Base-by-base conservation (phyloP, 1,140 invertebrate genomes). In the Apocrypta bakeri region DNA sequence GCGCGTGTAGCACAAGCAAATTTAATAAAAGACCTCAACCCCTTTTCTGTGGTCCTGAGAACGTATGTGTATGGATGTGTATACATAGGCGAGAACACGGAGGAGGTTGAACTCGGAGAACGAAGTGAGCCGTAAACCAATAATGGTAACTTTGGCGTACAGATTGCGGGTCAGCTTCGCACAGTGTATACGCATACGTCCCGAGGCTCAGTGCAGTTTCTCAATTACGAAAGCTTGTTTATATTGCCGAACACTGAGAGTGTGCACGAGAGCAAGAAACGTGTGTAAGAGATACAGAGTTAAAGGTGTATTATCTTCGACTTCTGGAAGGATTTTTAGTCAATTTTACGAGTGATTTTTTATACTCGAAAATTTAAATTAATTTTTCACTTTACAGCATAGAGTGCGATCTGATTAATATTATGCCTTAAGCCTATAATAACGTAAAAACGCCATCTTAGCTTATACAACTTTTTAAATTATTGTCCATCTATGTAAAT, bases 201-300 rank as follows among this genome's bases (percentile, higher is more conserved):
- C 37, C 27, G 27, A 31, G 40, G 24, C 71, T 40, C n/a, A 73
- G 24, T 11, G 40, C 24, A 79, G 40, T 79, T 79, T 79, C 63
- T 66, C 75, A 78, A 68, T 78, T 66, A 42, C 37, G 40, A 48
- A 78, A 68, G 63, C 63, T 78, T 78, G 24, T 78, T 78, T 78
- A 42, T 24, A 56, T 56, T 56, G 48, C 2, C 48, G 12, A 17
- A 7, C 48, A 56, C 17, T 56, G 48, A 3, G 48, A 21, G 48
- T 7, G 17, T 56, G 2, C 56, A 74, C 42, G n/a, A 24, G n/a
- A 29, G 6, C 56, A 64, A 76, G 61, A 76, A 64, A 21, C 21
- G 48, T 6, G 42, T 17, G 14, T 48, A 6, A 11, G 63, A 4
- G 63, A 24, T n/a, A 9, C 33, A 64, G 63, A 66, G 27, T 2